Evolutionary conservation across 2,113 vertebrate species (phyloP), one percentile per base, ranked within the genome.

Genomic region (Litocranius walleri): DNA sequence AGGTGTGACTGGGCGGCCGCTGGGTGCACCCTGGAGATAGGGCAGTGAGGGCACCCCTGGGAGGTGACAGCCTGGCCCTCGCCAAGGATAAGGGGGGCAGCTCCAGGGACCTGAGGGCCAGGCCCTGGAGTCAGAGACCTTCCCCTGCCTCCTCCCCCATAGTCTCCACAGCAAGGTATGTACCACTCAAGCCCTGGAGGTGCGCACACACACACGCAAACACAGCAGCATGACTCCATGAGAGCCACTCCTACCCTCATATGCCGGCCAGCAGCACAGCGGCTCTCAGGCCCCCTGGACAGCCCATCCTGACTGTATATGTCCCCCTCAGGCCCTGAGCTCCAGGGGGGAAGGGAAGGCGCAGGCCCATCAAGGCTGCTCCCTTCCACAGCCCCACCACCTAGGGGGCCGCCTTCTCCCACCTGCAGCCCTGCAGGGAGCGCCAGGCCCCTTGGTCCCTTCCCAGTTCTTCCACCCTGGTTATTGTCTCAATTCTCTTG

Each of bases 1-100:
- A 99, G 99, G 99, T 99, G 27, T 3, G n/a, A 50, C 43, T 13
- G 48, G 30, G 71, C 0, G 4, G 30, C 33, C 0, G 1, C 5
- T 2, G 5, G 59, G 88, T 74, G 45, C 1, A 0, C 52, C 23
- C 9, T 23, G 88, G 59, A 8, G 5, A 78, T 29, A 36, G 7
- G n/a, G 3, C 36, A 15, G 56, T 12, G 40, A 15, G 15, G 36
- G 33, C 15, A 0, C 33, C 5, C 67, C 56, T 25, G 48, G 87
- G 74, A 50, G 61, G 25, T 29, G 8, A 77, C 1, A 5, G 33
- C 23, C 5, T n/a, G n/a, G 33, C 50, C 80, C 33, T 25, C 4
- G 36, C 43, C 27, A 23, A 86, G 50, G 84, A 88, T 17, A 50
- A n/a, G 50, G 61, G 50, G n/a, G 50, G n/a, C 2, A 15, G 30